Base-by-base conservation (phyloP, 2,888 invertebrate genomes). In the Sericinus montela region DNA sequence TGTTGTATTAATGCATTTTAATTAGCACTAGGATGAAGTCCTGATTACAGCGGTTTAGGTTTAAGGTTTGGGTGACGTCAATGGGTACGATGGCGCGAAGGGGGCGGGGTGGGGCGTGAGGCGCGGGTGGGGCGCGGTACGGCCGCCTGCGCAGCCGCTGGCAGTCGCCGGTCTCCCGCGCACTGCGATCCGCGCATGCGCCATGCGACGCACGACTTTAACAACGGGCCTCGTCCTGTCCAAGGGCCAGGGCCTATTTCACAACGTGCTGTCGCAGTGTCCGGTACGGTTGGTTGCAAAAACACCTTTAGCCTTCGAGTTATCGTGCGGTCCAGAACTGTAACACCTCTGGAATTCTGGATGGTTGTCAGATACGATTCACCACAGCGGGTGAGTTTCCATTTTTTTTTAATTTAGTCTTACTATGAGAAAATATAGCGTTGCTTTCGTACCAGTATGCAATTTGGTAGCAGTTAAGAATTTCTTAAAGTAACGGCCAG, bases 201-300 rank as follows among this genome's bases (percentile, higher is more conserved):
- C 55, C 50, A 52, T 54, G 57, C 60, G 46, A 55, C 89, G 90
- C 90, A 89, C 91, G 65, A 64, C 68, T 54, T 45, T 32, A 11
- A 13, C 48, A 36, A 62, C 63, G 61, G 55, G 60, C 65, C 63
- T 58, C 59, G 62, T 61, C 65, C 65, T 67, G 28, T n/a, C 23
- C 41, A 43, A 48, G 47, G 47, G 53, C 41, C 45, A 38, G 42
- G 44, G 53, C 48, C 42, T 53, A 50, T 53, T 53, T 54, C 52
- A 59, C 56, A 46, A 57, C 58, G 56, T 59, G 59, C 59, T 55
- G 60, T 57, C 59, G 58, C 58, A 56, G 60, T 63, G 65, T 60
- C 57, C 62, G 58, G 57, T 57, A 53, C 60, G 47, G 46, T 51
- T 47, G 55, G 29, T 36, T 41, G 47, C 43, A 45, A 23, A 45